Evolutionary conservation across 2,113 vertebrate genomes (phyloP), one percentile per base, ranked within the genome.

Genomic region (Acrocephalus arundinaceus): DNA sequence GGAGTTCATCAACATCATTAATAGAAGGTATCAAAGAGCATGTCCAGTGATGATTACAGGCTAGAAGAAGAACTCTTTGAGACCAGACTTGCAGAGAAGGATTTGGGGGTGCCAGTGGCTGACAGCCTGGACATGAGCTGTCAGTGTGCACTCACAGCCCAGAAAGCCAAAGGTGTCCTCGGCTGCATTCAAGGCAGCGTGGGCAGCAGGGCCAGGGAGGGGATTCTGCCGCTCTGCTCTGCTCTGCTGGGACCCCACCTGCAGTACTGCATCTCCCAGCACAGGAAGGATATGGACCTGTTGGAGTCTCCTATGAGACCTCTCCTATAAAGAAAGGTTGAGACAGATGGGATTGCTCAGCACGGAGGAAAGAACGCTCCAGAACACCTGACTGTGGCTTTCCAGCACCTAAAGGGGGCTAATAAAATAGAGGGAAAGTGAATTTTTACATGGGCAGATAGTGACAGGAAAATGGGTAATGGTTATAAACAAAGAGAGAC

Each of bases 301-400:
- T 1, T 27, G 31, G 41, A 43, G 48, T 49, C n/a, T 49, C 7
- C 54, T 28, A 17, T 23, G 33, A n/a, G 28, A 54, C 13, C 5
- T 25, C 24, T 10, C n/a, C 39, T 35, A 31, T 48, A 14, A 48
- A 54, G 55, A 55, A 7, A 35, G 2, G 20, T 17, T 48, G n/a
- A 55, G 20, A 48, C 6, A 55, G 20, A 2, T 48, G 30, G 20
- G 16, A 35, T 41, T 83, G 20, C 5, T 41, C 24, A 54, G 20
- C 17, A 41, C 0, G 0, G 24, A 75, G n/a, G 12, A 67, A 43
- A 61, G 13, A 81, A 41, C 0, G 0, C 20, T 30, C 4, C 16
- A 54, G n/a, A 16, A 13, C 19, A n/a, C 7, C 23, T 31, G 28
- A 46, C 4, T 66, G 25, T 18, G 15, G 4, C 62, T 52, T 68